Evolutionary conservation across 2,797 vertebrate genomes (phyloP).

Genomic region (Alauda arvensis): DNA sequence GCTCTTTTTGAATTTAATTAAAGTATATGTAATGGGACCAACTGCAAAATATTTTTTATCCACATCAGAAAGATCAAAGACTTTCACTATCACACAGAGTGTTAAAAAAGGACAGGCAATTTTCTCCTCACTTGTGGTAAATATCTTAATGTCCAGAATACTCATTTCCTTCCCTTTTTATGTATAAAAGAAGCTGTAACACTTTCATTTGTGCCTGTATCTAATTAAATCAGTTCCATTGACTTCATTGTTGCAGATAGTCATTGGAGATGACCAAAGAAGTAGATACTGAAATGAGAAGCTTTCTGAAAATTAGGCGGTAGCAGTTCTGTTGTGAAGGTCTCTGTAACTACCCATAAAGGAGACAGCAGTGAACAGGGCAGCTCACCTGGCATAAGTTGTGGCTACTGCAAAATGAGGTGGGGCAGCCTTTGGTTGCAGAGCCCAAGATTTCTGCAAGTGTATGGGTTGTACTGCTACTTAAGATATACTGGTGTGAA

Average conservation of each 20-base stretch:
- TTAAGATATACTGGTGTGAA: neutral
- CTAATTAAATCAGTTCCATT: neutral
- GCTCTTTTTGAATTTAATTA: neutral
- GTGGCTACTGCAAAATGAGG: neutral
- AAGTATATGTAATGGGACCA: neutral
- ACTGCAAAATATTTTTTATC: neutral
- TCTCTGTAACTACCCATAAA: neutral
- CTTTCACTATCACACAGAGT: neutral
- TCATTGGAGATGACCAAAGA: neutral
- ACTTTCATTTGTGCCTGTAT: neutral
- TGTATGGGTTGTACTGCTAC: neutral
- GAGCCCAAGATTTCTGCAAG: neutral
- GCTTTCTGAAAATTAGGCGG: neutral
- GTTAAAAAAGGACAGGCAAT: neutral
- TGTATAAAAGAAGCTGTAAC: neutral
- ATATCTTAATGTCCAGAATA: neutral
- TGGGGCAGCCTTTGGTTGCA: neutral
- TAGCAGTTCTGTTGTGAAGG: neutral
- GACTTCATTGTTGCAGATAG: neutral
- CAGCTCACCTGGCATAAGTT: neutral
- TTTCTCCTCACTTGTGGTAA: neutral
- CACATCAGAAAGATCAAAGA: neutral
- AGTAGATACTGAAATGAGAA: neutral
- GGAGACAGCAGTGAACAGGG: accelerated
- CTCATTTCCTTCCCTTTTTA: neutral